Conservation (phyloP, 2,797 vertebrate genomes). For the Urosaurus nigricauda region DNA sequence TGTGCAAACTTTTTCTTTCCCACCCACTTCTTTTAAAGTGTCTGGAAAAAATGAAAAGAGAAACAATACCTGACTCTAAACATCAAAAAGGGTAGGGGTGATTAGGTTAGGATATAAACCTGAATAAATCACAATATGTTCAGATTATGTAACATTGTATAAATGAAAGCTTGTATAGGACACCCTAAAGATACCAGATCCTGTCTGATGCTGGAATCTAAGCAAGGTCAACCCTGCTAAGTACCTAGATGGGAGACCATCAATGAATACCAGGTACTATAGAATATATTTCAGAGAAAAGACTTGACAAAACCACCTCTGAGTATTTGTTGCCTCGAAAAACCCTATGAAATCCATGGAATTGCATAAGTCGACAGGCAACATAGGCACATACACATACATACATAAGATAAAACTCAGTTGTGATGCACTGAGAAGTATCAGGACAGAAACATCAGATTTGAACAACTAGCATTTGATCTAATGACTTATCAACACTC, state of each 20-base stretch:
- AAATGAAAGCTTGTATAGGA: too few species aligned
- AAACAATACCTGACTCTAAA: background rate
- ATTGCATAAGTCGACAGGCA: too few species aligned
- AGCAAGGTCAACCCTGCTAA: too few species aligned
- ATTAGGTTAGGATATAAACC: background rate
- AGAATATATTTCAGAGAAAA: too few species aligned
- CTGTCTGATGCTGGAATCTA: too few species aligned
- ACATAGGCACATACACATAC: too few species aligned
- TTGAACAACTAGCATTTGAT: background rate
- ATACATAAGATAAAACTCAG: background rate
- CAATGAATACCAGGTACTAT: too few species aligned
- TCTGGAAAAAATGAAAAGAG: background rate
- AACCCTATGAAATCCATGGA: too few species aligned
- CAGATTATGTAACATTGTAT: background rate
- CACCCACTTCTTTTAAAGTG: background rate
- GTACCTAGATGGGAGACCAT: too few species aligned
- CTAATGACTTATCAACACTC: background rate
- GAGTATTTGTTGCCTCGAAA: too few species aligned
- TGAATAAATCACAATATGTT: background rate
- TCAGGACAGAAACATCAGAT: background rate
- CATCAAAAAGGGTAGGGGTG: background rate
- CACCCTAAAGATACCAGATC: too few species aligned
- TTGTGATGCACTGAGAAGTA: background rate
- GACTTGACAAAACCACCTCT: too few species aligned
- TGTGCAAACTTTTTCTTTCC: conserved; percentile 49